Evolutionary conservation across 2,888 invertebrate species (phyloP).

Genomic region (Drosophila affinis): DNA sequence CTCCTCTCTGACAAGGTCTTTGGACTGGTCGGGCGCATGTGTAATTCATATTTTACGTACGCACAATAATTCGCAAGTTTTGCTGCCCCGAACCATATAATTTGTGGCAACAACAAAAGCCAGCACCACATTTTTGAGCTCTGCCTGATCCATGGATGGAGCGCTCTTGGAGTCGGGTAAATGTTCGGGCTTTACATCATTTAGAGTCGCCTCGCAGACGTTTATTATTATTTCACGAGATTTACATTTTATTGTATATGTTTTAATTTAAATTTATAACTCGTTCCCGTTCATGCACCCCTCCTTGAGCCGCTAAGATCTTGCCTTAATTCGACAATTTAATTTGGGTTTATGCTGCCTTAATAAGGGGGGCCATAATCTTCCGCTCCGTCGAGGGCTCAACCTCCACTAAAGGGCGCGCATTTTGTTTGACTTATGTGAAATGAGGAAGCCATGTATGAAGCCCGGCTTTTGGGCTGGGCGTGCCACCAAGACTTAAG

Average conservation of each 20-base stretch:
- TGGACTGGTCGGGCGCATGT: constrained; percentile 26
- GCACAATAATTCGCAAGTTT: constrained; percentile 45
- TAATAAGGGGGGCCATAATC: constrained; percentile 55
- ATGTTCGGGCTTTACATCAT: constrained; percentile 72
- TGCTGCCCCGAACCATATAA: constrained; percentile 61
- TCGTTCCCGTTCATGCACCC: constrained; percentile 6
- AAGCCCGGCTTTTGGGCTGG: constrained; percentile 13
- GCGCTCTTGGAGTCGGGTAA: constrained; percentile 43
- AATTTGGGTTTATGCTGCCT: constrained; percentile 71
- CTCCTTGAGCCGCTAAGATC: constrained; percentile 55
- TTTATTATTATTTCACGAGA: constrained; percentile 70
- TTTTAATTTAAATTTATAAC: constrained; percentile 73
- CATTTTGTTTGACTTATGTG: constrained; percentile 48
- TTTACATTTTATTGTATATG: constrained; percentile 78
- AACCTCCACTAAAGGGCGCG: constrained; percentile 13
- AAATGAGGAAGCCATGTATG: constrained; percentile 69
- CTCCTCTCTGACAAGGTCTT: neutral
- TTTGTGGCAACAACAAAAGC: constrained; percentile 60
- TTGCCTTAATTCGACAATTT: constrained; percentile 77
- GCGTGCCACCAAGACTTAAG: constrained; percentile 32
- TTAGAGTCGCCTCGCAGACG: constrained; percentile 65
- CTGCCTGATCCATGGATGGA: constrained; percentile 34
- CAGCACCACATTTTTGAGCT: constrained; percentile 40
- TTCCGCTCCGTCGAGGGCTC: constrained; percentile 2
- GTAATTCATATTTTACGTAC: constrained; percentile 72